These are phyloP conservation scores for Drosophila prosaltans DNA, from an alignment of 1,140 invertebrate species.

Conservation along the genomic window DNA sequence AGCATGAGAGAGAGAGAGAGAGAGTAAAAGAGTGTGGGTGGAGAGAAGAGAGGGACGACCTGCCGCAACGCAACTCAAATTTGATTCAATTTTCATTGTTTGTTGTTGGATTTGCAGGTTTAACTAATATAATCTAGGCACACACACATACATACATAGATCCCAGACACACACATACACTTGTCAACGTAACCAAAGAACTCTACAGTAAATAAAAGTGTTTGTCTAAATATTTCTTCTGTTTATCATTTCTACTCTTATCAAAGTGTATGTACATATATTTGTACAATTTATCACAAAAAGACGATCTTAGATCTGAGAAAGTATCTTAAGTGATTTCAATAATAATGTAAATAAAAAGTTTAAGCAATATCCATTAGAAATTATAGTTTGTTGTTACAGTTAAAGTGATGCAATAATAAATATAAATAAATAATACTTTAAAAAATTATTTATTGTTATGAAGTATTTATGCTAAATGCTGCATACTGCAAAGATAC, in stretches of 20 bases:
- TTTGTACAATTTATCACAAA: neutral
- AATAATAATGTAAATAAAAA: no score
- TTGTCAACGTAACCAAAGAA: no score
- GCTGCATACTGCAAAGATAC: no score
- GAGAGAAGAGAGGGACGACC: neutral
- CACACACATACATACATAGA: neutral
- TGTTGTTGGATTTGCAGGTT: neutral
- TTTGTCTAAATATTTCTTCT: neutral
- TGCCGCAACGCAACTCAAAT: slow-evolving; percentile 11
- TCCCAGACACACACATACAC: neutral
- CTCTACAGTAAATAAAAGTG: neutral
- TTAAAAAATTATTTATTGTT: no score
- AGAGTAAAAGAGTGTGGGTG: neutral
- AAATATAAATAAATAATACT: no score
- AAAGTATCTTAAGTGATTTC: no score
- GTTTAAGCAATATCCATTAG: no score
- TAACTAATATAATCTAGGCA: neutral
- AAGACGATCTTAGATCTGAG: neutral
- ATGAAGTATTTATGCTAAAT: no score
- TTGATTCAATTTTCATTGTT: neutral
- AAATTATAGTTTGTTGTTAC: no score
- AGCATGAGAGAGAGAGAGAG: neutral
- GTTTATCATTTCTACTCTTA: neutral
- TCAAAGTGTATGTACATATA: neutral
- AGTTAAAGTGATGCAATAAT: no score